Percentiles rank a stretch among this genome's conserved stretches.
Conservation (phyloP, 2,797 vertebrate species). For the Sebastiscus albofasciatus region DNA sequence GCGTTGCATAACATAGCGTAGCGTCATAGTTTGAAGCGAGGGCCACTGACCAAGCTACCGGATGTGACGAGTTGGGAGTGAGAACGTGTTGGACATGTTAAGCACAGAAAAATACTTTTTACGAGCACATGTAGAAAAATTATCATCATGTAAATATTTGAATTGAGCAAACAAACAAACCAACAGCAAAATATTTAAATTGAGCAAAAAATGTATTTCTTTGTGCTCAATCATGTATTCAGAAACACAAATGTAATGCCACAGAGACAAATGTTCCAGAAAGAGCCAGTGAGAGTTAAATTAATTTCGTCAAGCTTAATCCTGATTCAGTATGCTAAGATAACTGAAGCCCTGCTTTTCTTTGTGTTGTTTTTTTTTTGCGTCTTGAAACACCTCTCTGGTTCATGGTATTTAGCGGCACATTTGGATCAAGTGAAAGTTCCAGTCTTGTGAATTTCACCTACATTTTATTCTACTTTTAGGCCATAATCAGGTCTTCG, state of each 20-base stretch:
- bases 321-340: background rate
- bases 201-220: background rate
- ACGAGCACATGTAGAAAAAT: background rate
- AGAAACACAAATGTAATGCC: background rate
- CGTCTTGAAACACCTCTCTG: slow-evolving; percentile 4
- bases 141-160: background rate
- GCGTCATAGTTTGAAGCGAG: too few relatives aligned
- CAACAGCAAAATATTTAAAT: too few relatives aligned
- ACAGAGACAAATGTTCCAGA: background rate
- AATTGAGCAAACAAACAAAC: background rate
- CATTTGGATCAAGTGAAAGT: slow-evolving; percentile 4
- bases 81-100: too few relatives aligned
- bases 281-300: background rate
- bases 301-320: background rate
- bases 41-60: too few relatives aligned
- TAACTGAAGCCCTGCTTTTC: background rate
- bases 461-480: slow-evolving; percentile 3
- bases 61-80: too few relatives aligned
- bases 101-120: too few relatives aligned
- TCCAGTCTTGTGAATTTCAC: background rate
- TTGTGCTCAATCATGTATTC: background rate
- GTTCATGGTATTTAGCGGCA: background rate
- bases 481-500: background rate
- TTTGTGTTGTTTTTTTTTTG: too few relatives aligned
- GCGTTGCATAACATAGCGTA: too few relatives aligned